These are phyloP conservation scores for Drosophila paranaensis DNA, from an alignment of 2,888 invertebrate genomes.

Conservation along the genomic window DNA sequence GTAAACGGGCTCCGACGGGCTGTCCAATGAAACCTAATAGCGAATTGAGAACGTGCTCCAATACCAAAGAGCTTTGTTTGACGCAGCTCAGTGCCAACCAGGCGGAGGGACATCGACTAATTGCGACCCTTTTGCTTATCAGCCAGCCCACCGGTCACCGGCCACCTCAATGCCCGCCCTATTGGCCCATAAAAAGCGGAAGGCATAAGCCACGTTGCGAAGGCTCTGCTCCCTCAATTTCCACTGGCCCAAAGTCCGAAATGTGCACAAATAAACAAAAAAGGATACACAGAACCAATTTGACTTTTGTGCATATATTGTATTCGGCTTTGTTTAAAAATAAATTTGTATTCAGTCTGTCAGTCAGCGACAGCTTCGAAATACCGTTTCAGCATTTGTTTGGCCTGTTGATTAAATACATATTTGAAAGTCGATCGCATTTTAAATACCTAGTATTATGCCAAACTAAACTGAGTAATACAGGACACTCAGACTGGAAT, in stretches of 20 bases:
- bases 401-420: background rate
- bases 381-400: background rate
- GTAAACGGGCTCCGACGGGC: constrained; percentile 18
- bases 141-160: constrained; percentile 27
- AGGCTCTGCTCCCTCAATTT: constrained; percentile 6
- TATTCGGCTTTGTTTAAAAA: background rate
- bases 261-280: background rate
- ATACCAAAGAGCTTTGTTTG: constrained; percentile 49
- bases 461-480: too few species aligned
- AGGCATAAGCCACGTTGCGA: constrained; percentile 21
- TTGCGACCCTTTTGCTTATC: constrained; percentile 70
- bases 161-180: constrained; percentile 19
- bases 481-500: too few species aligned
- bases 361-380: background rate
- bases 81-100: constrained; percentile 42
- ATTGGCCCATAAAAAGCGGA: constrained; percentile 13
- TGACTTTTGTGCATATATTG: constrained; percentile 2
- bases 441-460: too few species aligned
- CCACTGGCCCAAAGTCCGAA: constrained; percentile 1
- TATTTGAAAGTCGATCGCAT: too few species aligned
- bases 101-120: constrained; percentile 58
- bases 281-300: background rate
- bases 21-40: constrained; percentile 65
- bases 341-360: constrained; percentile 1
- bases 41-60: constrained; percentile 62